Evolutionary conservation across 2,797 vertebrate genomes (phyloP).

Genomic region (Benthosema pterotum): DNA sequence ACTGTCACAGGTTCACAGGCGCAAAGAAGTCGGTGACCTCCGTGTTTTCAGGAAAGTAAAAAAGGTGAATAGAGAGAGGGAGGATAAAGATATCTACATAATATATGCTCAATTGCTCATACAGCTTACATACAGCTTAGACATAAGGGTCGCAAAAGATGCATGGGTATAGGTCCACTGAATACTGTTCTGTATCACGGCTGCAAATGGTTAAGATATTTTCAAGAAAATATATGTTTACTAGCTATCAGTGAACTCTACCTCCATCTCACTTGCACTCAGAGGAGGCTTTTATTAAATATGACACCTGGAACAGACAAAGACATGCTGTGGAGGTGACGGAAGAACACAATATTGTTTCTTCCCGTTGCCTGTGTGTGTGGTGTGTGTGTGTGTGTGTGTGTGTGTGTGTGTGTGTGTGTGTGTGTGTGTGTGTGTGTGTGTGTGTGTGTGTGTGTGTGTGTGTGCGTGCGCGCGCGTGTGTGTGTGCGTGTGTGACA

Average conservation of each 20-base stretch:
- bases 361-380: background rate
- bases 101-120: too few relatives aligned
- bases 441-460: slow-evolving; percentile 3
- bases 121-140: too few relatives aligned
- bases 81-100: background rate
- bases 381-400: background rate
- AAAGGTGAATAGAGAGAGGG: background rate
- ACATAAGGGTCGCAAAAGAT: too few relatives aligned
- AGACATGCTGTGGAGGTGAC: slow-evolving; percentile 28
- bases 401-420: slow-evolving; percentile 1
- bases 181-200: too few relatives aligned
- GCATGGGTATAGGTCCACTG: too few relatives aligned
- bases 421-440: background rate
- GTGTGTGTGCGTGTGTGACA: background rate
- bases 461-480: slow-evolving; percentile 1
- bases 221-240: too few relatives aligned
- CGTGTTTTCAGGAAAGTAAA: background rate
- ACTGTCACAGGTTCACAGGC: background rate
- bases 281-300: slow-evolving; percentile 12
- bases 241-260: background rate
- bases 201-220: too few relatives aligned
- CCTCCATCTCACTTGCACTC: background rate
- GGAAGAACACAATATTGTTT: slow-evolving; percentile 21
- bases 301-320: slow-evolving; percentile 20
- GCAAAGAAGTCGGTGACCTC: background rate